phyloP scores from a whole-genome alignment of 2,113 vertebrate genomes.

The Blennius ocellaris region DNA sequence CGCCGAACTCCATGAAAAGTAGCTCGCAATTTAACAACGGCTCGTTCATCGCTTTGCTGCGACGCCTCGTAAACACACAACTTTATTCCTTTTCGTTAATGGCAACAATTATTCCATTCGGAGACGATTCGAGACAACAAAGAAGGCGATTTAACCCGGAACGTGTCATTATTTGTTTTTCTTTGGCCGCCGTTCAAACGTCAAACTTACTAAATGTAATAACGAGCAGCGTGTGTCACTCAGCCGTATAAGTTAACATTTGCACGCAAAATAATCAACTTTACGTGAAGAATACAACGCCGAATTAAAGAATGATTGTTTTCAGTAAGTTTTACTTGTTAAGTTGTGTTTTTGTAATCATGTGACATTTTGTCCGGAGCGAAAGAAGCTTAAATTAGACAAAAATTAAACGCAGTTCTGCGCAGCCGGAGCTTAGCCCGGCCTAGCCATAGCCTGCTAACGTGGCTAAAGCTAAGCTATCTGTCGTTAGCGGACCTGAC shows the following conservation, averaged over 20 bases:
- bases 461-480: conserved; percentile 55
- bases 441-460: conserved; percentile 53
- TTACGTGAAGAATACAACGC: accelerated
- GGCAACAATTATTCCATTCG: conserved; percentile 18
- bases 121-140: neutral
- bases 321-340: accelerated
- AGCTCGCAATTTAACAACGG: neutral
- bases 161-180: neutral
- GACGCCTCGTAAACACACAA: accelerated
- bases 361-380: accelerated
- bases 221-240: neutral
- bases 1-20: conserved; percentile 51
- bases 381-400: neutral
- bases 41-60: neutral
- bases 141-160: accelerated
- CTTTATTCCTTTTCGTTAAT: accelerated
- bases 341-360: accelerated
- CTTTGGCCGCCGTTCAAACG: neutral
- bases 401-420: conserved; percentile 10
- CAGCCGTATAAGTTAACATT: conserved; percentile 19
- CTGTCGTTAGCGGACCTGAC: conserved; percentile 40
- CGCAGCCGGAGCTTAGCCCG: conserved; percentile 30
- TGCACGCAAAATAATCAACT: neutral
- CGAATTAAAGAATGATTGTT: conserved; percentile 3
- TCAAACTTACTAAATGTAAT: conserved; percentile 39